Evolutionary conservation across 1,140 invertebrate genomes (phyloP), one percentile per base, ranked within the genome.

Genomic region (Drosophila mauritiana): DNA sequence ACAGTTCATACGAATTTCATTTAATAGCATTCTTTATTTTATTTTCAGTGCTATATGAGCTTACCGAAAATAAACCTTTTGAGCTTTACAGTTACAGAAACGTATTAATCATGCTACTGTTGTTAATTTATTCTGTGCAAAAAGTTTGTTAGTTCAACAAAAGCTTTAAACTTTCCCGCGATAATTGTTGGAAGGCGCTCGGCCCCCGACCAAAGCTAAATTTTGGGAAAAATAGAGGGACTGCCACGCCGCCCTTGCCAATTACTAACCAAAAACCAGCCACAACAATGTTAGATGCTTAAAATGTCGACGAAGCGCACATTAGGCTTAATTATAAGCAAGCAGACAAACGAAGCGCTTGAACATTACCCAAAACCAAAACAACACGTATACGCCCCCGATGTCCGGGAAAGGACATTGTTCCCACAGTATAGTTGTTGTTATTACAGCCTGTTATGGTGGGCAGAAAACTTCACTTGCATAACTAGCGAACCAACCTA

Each of bases 291-390:
- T 56, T 57, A 40, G 52, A 72, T 65, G 59, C 73, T 76, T 58
- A 67, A 76, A 76, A 67, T 76, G 54, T 77, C 55, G 54, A 56
- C 73, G 54, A 48, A 77, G 63, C 43, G 52, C 31, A 54, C 74
- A 77, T 77, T 69, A 77, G 73, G 74, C 74, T 77, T 77, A 77
- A 77, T 77, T 77, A 77, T 77, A 77, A 55, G 63, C 74, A 77
- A 77, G 76, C 73, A 77, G 73, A 42, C 63, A 61, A 61, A 45
- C 73, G 51, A 11, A 74, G 45, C 45, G 65, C 43, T 64, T 49
- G 51, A 37, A 73, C 40, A 27, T 37, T 64, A 39, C 42, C 37
- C 15, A 52, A 76, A 67, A 42, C 43, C 72, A 53, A 37, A 74
- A 52, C 52, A 52, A 65, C 45, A 53, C 51, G 34, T 52, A 53